Percentiles rank a stretch among this genome's conserved stretches.
Conservation (phyloP, 2,888 invertebrate species). For the Drosophila quinaria region DNA sequence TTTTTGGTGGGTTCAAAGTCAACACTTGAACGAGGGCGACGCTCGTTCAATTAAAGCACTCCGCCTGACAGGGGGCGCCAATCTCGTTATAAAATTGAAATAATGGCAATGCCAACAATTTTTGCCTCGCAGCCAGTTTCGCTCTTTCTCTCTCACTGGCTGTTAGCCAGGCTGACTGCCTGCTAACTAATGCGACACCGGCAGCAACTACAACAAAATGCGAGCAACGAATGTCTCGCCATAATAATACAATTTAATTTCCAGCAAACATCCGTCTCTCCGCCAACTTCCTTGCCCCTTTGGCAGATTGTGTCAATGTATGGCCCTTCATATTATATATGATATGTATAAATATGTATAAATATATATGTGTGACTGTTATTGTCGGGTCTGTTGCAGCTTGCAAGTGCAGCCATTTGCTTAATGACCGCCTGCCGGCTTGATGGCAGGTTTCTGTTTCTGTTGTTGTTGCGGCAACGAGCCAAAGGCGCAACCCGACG, state of each 20-base stretch:
- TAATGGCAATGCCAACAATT: slow-evolving; percentile 78
- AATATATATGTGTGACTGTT: slow-evolving; percentile 19
- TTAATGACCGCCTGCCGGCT: slow-evolving; percentile 76
- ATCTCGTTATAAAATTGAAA: slow-evolving; percentile 79
- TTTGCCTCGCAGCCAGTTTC: slow-evolving; percentile 43
- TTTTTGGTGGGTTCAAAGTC: slow-evolving; percentile 64
- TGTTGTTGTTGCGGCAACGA: slow-evolving; percentile 24
- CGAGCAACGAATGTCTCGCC: slow-evolving; percentile 79
- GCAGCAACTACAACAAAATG: slow-evolving; percentile 59
- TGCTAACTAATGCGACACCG: slow-evolving; percentile 77
- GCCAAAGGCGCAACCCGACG: too few species aligned
- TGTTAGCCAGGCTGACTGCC: slow-evolving; percentile 26
- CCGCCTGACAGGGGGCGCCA: slow-evolving; percentile 44
- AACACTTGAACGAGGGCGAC: slow-evolving; percentile 61
- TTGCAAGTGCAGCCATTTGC: slow-evolving; percentile 80
- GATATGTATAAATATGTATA: slow-evolving; percentile 20
- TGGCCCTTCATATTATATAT: slow-evolving; percentile 17
- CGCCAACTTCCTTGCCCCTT: slow-evolving; percentile 39
- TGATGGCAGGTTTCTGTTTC: slow-evolving; percentile 54
- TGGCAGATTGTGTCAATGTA: slow-evolving; percentile 66
- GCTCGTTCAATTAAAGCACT: slow-evolving; percentile 73
- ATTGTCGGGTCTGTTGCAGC: slow-evolving; percentile 47
- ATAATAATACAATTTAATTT: slow-evolving; percentile 82
- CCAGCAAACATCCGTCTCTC: slow-evolving; percentile 71
- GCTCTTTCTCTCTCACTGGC: too few species aligned